These are phyloP conservation scores for Heteropelma amictum DNA, from an alignment of 2,888 invertebrate genomes.

Conservation along the genomic window DNA sequence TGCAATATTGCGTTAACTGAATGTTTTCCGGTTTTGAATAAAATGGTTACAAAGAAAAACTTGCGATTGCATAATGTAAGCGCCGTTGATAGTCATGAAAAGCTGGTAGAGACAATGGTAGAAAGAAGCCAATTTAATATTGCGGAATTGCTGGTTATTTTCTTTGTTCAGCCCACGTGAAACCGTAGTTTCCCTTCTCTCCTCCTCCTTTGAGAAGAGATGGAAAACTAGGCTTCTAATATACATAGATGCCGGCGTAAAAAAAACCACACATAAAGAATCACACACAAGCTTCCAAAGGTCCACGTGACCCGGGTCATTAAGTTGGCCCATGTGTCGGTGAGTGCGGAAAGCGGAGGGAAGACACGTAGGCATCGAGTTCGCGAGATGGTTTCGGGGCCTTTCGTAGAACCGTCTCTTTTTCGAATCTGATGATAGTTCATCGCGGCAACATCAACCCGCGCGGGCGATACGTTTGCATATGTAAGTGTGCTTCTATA, in stretches of 20 bases:
- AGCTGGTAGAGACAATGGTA: background rate
- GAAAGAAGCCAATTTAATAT: background rate
- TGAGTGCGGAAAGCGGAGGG: conserved; percentile 11
- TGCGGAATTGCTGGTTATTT: background rate
- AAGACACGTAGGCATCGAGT: conserved; percentile 24
- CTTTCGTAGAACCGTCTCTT: conserved; percentile 50
- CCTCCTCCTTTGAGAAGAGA: background rate
- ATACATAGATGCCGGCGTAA: conserved; percentile 33
- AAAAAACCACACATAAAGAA: conserved; percentile 5
- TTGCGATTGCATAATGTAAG: conserved; percentile 4
- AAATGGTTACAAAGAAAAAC: background rate
- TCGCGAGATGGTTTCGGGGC: conserved; percentile 34
- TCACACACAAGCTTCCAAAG: conserved; percentile 25
- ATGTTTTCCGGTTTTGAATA: background rate
- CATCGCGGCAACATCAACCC: conserved; percentile 18
- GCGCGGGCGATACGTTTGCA: background rate
- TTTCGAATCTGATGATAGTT: conserved; percentile 34
- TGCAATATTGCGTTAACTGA: background rate
- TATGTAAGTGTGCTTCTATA: background rate
- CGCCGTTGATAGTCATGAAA: background rate
- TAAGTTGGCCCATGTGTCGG: conserved; percentile 27
- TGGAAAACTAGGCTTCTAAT: conserved; percentile 26
- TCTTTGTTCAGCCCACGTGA: conserved; percentile 64
- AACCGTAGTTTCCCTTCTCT: background rate
- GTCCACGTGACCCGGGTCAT: conserved; percentile 52